Evolutionary conservation across 2,113 vertebrate genomes (phyloP).

Genomic region (Dasyornis broadbenti): DNA sequence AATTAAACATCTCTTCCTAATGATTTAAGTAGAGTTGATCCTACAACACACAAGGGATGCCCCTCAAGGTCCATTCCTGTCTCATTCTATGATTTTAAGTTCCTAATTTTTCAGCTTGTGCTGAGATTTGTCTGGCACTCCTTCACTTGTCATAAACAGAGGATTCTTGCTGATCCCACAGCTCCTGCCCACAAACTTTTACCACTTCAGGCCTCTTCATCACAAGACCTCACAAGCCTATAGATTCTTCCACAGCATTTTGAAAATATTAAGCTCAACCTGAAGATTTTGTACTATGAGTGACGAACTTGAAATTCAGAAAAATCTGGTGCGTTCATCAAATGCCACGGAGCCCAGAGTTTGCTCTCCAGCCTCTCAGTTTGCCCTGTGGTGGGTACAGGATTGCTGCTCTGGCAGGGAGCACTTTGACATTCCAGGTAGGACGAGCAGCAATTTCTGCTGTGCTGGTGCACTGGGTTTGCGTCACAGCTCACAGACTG

Average conservation of each 20-base stretch:
- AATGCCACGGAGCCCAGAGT: background rate
- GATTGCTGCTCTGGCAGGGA: background rate
- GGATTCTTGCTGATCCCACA: background rate
- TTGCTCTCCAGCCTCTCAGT: background rate
- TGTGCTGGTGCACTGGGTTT: background rate
- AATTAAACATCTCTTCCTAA: background rate
- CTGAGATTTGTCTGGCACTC: background rate
- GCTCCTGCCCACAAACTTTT: background rate
- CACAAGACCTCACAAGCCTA: background rate
- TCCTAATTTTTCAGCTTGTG: background rate
- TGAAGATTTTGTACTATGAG: background rate
- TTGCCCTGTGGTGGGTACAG: background rate
- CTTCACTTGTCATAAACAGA: background rate
- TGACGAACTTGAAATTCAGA: background rate
- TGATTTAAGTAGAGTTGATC: slow-evolving; percentile 11
- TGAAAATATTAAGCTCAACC: background rate
- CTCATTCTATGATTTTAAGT: background rate
- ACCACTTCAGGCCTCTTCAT: background rate
- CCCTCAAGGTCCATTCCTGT: background rate
- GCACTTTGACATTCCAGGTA: background rate
- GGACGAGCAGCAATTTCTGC: background rate
- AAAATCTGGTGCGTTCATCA: background rate
- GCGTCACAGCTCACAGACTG: background rate
- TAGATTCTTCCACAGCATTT: background rate
- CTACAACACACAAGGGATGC: background rate